Base-by-base conservation (phyloP, 2,888 invertebrate species). In the Prionchulus punctatus region DNA sequence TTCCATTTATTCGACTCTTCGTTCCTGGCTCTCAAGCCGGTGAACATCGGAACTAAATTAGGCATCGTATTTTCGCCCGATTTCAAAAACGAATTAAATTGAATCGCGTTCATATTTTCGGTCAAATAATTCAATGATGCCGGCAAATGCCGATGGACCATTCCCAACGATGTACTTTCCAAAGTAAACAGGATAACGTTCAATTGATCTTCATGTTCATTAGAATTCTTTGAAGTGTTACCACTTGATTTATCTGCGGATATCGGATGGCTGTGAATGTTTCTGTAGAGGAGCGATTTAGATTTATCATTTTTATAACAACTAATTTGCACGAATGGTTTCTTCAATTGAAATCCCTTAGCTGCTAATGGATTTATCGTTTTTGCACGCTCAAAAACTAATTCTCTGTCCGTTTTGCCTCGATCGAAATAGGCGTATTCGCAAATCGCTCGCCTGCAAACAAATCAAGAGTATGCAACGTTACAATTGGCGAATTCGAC, bases 11-110 rank as follows among this genome's bases (percentile, higher is more conserved):
- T 36, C 12, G 7, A 3, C 23, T 49, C 28, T 49, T 49, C 50
- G 15, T 28, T 49, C 23, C 50, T 26, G 30, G 30, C 28, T 28
- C 50, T 26, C 21, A 49, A 30, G 26, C 50, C 50, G 12, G 50
- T 49, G 30, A 49, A 49, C 12, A 49, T 15, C 3, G 50, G 28
- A 26, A 30, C 50, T 21, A 49, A 28, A 49, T 49, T 49, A 28
- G 50, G 50, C 4, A 49, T 15, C 4, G 50, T 49, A 30, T 49
- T 49, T 30, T 49, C 50, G 30, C 28, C 50, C 28, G 28, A 7
- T 49, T 49, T 49, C 15, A 12, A 7, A 26, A 49, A 26, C 15
- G 26, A 7, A 7, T 26, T 21, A 30, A 49, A 49, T 3, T 28
- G 7, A 7, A 49, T 15, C 7, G 50, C 26, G 4, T 26, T 12